These are phyloP conservation scores for Helicolenus hilgendorfi DNA, from an alignment of 2,797 vertebrate species.

Conservation along the genomic window DNA sequence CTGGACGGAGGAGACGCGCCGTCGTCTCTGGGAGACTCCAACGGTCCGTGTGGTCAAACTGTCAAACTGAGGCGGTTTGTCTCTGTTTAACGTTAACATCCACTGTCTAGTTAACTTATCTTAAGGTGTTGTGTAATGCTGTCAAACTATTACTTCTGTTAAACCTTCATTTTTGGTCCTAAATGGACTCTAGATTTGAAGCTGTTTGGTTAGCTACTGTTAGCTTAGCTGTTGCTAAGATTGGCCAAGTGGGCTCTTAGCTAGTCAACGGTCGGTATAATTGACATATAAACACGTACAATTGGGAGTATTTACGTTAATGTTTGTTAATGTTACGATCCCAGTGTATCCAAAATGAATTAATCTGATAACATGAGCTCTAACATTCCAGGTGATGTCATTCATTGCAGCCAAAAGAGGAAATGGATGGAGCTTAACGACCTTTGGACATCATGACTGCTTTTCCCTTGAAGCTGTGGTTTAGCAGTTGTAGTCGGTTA, in stretches of 20 bases:
- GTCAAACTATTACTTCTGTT: too few relatives aligned
- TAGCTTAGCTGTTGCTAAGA: slow-evolving; percentile 42
- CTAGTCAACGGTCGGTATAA: neutral
- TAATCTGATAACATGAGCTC: neutral
- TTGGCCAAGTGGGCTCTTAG: slow-evolving; percentile 22
- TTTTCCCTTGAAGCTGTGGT: slow-evolving; percentile 42
- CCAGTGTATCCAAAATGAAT: neutral
- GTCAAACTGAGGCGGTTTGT: neutral
- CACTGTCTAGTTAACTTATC: neutral
- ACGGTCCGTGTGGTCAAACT: slow-evolving; percentile 56
- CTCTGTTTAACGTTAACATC: neutral
- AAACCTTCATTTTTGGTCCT: neutral
- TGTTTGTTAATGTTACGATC: too few relatives aligned
- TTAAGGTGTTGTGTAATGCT: rapidly evolving
- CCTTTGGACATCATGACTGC: slow-evolving; percentile 55
- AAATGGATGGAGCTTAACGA: slow-evolving; percentile 20
- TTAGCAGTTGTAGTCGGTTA: neutral
- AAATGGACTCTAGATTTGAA: neutral
- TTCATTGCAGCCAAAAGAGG: slow-evolving; percentile 30
- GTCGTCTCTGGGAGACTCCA: slow-evolving; percentile 81
- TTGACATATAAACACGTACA: too few relatives aligned
- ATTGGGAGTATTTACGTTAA: rapidly evolving
- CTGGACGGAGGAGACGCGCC: slow-evolving; percentile 95
- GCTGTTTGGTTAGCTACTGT: slow-evolving; percentile 27
- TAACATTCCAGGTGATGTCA: slow-evolving; percentile 2